Percentiles rank a stretch among this genome's conserved stretches.
Conservation (phyloP, 2,797 vertebrate genomes). For the Alosa sapidissima region DNA sequence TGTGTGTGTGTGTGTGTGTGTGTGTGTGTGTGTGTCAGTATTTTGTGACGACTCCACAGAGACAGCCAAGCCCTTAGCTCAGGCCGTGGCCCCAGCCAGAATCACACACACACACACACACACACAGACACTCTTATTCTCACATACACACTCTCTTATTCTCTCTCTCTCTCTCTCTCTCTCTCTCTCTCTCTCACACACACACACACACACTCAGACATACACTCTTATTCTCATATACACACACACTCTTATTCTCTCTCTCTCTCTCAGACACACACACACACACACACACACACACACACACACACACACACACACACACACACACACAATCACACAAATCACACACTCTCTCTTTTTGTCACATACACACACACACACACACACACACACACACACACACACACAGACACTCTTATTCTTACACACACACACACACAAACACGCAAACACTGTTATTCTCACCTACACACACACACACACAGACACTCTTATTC, state of each 20-base stretch:
- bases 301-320: constrained; percentile 6
- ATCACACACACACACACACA: too few relatives aligned
- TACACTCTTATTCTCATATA: not conserved
- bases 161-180: not conserved
- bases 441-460: not conserved
- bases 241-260: not conserved
- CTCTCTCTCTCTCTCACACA: not conserved
- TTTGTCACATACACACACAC: too few relatives aligned
- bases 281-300: not conserved
- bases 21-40: constrained; percentile 5
- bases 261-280: not conserved
- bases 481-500: not conserved
- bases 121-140: too few relatives aligned
- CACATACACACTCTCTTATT: not conserved
- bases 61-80: constrained; percentile 19
- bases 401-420: too few relatives aligned
- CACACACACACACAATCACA: too few relatives aligned
- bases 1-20: not conserved
- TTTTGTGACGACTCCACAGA: constrained; percentile 27
- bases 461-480: not conserved
- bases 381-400: too few relatives aligned
- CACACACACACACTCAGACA: not conserved
- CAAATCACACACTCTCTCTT: too few relatives aligned
- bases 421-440: not conserved
- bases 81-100: not conserved